Evolutionary conservation across 2,113 vertebrate species (phyloP).

Genomic region (Aldabrachelys gigantea): DNA sequence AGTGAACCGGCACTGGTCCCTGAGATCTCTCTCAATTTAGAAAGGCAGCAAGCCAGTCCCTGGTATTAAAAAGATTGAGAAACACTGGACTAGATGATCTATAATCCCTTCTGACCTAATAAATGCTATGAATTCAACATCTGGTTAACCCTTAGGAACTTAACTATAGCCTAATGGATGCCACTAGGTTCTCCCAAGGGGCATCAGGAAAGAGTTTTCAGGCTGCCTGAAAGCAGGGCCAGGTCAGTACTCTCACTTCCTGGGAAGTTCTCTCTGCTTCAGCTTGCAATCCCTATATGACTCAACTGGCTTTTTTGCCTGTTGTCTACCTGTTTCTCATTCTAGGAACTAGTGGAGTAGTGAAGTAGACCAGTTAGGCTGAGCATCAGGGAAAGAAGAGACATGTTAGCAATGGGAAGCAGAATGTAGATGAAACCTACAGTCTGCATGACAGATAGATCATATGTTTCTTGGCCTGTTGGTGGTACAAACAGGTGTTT

Average conservation of each 20-base stretch:
- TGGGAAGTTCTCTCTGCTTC: not conserved
- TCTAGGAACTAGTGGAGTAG: not conserved
- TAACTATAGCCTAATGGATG: not conserved
- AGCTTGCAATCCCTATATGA: not conserved
- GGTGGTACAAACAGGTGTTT: not conserved
- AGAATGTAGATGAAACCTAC: not conserved
- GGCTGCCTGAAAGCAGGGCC: rapidly evolving
- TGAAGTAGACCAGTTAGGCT: not conserved
- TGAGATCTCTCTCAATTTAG: no score
- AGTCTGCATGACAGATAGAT: not conserved
- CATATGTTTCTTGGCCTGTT: not conserved
- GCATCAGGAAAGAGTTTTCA: not conserved
- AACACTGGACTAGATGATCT: not conserved
- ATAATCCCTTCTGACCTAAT: not conserved
- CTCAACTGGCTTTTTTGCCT: not conserved
- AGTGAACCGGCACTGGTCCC: no score
- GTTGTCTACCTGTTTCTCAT: not conserved
- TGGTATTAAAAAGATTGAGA: no score
- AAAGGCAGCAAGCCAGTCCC: no score
- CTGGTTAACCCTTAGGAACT: not conserved
- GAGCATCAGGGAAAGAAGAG: not conserved
- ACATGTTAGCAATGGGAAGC: not conserved
- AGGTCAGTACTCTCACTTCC: not conserved
- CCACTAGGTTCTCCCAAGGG: not conserved
- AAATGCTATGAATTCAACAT: not conserved